A percentile compares a stretch with the other conserved stretches of the same genome.
phyloP scores from a whole-genome alignment of 2,113 vertebrate species.

The Synchiropus splendidus region DNA sequence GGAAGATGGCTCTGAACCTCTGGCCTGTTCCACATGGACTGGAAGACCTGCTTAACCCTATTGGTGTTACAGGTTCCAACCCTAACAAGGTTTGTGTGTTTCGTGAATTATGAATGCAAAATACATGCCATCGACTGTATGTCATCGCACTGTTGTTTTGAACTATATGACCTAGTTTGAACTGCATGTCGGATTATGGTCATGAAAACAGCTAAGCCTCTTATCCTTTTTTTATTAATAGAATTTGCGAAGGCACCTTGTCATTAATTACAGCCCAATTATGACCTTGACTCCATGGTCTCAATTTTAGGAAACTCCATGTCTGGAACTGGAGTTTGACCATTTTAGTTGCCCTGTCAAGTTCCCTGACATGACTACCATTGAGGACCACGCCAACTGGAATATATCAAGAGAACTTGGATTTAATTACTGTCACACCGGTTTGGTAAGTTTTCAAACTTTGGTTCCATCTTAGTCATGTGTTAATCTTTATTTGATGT shows the following conservation, averaged over 20 bases:
- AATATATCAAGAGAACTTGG: conserved; percentile 91
- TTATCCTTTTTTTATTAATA: conserved; percentile 31
- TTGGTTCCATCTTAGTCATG: not conserved
- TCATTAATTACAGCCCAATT: no score
- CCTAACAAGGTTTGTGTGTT: conserved; percentile 92
- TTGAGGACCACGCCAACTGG: conserved; percentile 95
- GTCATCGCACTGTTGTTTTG: not conserved
- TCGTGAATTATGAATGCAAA: no score
- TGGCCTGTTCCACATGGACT: conserved; percentile 97
- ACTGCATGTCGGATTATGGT: no score
- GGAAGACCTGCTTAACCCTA: conserved; percentile 94
- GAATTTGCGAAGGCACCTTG: not conserved
- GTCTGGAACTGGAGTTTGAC: conserved; percentile 95
- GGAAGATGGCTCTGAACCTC: conserved; percentile 97
- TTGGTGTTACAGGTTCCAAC: conserved; percentile 94
- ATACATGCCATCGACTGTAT: no score
- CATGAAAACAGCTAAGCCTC: conserved; percentile 13
- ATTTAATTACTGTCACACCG: conserved; percentile 86
- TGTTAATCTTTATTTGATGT: no score
- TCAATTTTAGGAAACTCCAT: conserved; percentile 85
- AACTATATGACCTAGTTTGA: no score
- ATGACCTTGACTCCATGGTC: no score
- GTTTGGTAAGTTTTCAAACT: conserved; percentile 72
- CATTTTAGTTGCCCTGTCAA: conserved; percentile 94
- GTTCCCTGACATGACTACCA: conserved; percentile 86